A percentile compares a stretch with the other conserved stretches of the same genome.
Conservation (phyloP, 1,140 invertebrate species). For the Phymastichus coffea region DNA sequence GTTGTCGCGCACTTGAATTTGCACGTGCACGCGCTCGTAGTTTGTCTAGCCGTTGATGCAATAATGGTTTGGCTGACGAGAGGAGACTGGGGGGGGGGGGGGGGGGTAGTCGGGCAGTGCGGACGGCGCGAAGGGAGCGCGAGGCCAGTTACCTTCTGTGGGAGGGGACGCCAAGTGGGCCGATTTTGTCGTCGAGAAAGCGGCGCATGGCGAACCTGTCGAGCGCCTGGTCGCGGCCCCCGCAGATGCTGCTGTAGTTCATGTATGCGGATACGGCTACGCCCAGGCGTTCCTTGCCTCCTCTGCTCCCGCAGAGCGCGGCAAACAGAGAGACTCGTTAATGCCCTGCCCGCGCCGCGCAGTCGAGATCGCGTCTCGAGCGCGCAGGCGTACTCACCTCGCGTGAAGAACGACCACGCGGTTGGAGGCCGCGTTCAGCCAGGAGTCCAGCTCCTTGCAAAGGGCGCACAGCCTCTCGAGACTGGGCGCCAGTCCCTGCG, state of each 20-base stretch:
- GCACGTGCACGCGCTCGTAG: neutral
- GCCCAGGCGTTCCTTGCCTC: constrained; percentile 76
- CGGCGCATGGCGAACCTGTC: constrained; percentile 90
- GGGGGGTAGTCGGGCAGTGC: neutral
- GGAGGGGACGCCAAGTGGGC: constrained; percentile 78
- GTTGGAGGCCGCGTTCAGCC: constrained; percentile 78
- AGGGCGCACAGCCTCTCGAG: constrained; percentile 85
- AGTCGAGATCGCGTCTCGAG: too few relatives aligned
- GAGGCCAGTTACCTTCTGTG: constrained; percentile 72
- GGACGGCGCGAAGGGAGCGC: neutral
- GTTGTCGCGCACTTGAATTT: constrained; percentile 6
- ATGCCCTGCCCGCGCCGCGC: too few relatives aligned
- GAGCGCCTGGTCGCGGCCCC: constrained; percentile 82
- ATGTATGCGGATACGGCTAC: constrained; percentile 89
- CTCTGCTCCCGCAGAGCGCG: constrained; percentile 57
- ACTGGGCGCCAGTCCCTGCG: constrained; percentile 81
- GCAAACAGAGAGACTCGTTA: too few relatives aligned
- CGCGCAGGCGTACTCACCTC: constrained; percentile 66
- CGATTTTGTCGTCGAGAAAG: constrained; percentile 86
- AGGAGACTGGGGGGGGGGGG: neutral
- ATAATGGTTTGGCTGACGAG: too few relatives aligned
- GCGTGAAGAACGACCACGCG: constrained; percentile 84
- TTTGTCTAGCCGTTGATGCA: neutral
- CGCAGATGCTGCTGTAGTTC: constrained; percentile 92
- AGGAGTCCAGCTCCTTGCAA: constrained; percentile 90